Conservation (phyloP, 2,797 vertebrate genomes). For the Zalophus californianus region DNA sequence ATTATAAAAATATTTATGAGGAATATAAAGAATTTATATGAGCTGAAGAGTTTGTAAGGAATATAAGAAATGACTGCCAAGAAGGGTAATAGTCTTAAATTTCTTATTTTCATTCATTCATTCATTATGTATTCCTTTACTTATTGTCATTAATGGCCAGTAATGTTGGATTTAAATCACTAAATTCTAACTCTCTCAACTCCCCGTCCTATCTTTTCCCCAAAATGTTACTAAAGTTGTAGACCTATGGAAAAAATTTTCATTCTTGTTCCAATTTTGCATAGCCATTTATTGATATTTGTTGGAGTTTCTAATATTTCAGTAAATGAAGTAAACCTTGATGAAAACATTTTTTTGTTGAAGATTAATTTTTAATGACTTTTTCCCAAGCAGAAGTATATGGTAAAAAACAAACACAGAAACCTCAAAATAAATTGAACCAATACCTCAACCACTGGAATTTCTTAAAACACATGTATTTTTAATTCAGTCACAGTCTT, state of each 20-base stretch:
- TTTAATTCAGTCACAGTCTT: background rate
- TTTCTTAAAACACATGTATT: background rate
- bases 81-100: background rate
- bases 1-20: background rate
- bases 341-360: background rate
- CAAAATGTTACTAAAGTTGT: background rate
- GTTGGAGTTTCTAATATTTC: background rate
- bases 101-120: background rate
- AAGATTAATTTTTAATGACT: rapidly evolving
- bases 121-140: background rate
- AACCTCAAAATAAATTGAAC: background rate
- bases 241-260: background rate
- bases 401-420: background rate
- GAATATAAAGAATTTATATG: background rate
- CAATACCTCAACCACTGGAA: background rate
- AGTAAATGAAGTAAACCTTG: background rate
- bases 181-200: background rate
- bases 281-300: background rate
- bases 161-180: background rate
- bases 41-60: background rate
- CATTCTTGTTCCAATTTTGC: background rate
- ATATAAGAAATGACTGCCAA: background rate
- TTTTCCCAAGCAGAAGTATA: background rate
- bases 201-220: background rate
- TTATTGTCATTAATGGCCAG: background rate